Evolutionary conservation across 2,113 vertebrate genomes (phyloP).

Genomic region (Tiliqua scincoides): DNA sequence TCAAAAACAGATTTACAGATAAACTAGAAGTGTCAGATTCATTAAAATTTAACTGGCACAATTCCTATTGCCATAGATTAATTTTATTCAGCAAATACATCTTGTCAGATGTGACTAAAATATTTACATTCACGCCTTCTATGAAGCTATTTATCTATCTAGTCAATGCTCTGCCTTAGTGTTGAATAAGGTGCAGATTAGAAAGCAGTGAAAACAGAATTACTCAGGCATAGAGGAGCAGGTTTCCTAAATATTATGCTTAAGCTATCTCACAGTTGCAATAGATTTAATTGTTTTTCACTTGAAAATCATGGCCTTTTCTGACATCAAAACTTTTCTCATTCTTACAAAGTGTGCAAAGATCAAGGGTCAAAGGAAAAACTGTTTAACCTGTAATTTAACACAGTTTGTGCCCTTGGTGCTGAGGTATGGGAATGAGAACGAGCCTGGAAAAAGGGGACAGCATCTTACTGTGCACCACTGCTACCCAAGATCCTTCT

Average conservation of each 20-base stretch:
- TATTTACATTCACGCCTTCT: neutral
- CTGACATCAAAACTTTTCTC: neutral
- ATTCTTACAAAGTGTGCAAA: neutral
- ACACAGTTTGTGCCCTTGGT: neutral
- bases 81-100: constrained; percentile 18
- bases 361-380: neutral
- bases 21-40: neutral
- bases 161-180: neutral
- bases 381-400: neutral
- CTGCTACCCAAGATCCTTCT: too few relatives aligned
- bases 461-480: too few relatives aligned
- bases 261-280: neutral
- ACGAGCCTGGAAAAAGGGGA: too few relatives aligned
- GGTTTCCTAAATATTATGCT: neutral
- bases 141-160: neutral
- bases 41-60: constrained; percentile 17
- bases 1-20: neutral
- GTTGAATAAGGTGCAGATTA: neutral
- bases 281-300: rapidly evolving
- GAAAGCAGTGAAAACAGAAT: neutral
- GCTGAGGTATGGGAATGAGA: neutral
- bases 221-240: neutral
- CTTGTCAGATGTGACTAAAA: constrained; percentile 10
- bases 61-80: constrained; percentile 9
- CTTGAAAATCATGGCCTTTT: neutral